Base-by-base conservation (phyloP, 2,113 vertebrate species). In the Thomomys bottae region DNA sequence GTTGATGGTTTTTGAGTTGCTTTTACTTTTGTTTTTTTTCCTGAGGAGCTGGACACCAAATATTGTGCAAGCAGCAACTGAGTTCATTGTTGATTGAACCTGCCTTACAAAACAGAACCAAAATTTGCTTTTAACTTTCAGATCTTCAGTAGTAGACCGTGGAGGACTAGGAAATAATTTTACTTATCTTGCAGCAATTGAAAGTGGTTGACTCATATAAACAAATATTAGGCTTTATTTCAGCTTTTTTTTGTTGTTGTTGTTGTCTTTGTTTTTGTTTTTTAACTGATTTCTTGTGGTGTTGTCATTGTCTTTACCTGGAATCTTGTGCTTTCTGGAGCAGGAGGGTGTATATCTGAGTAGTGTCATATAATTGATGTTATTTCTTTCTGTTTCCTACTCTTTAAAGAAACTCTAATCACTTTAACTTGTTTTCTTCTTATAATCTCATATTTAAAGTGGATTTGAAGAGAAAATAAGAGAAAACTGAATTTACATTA, bases 401-500 rank as follows among this genome's bases (percentile, higher is more conserved):
- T 28, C 15, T 84, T 59, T 81, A 30, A 78, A 78, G 79, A 70
- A 23, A 73, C 12, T 67, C 32, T 63, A 68, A 70, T 59, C 12
- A 45, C 83, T 86, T 72, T 57, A 77, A n/a, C 36, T 32, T 54
- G 18, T 73, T 91, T 68, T 80, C 54, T 89, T 59, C 28, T 73
- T 88, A 23, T 36, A 49, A 32, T 72, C 1, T 23, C 59, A 61
- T 57, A 49, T 64, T 86, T 91, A 49, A 90, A 78, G 68, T 86
- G 15, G 14, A 54, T 82, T 45, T 45, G 6, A 75, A 26, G 32
- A 77, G 87, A 84, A 64, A 24, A 32, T 67, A 24, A 90, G 79
- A 78, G n/a, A 64, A 84, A 93, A 82, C n/a, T 42, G 23, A 68
- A 68, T 88, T 93, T 86, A n/a, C 23, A 77, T 82, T 78, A 72